Percentiles rank a stretch among this genome's conserved stretches.
phyloP scores from a whole-genome alignment of 2,113 vertebrate species.

The Indicator indicator region DNA sequence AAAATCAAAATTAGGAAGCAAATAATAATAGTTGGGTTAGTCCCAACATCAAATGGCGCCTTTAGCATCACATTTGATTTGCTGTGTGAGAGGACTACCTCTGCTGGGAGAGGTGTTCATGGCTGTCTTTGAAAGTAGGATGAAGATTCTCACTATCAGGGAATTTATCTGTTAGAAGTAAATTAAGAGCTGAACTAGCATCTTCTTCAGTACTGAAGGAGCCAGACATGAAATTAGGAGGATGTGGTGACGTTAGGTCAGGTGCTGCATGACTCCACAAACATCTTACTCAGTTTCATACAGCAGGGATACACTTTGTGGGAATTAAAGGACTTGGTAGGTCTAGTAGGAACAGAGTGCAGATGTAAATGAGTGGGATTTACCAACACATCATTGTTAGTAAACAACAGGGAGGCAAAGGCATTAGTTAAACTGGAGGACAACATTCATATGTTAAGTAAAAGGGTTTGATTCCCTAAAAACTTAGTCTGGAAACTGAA shows the following conservation, averaged over 20 bases:
- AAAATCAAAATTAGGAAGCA: constrained; percentile 32
- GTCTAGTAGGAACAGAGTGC: not conserved
- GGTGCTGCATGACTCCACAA: not conserved
- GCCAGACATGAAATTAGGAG: constrained; percentile 15
- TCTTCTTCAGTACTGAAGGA: not conserved
- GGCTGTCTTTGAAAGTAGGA: not conserved
- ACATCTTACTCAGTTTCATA: not conserved
- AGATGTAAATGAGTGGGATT: not conserved
- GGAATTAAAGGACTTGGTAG: not conserved
- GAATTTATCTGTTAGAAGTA: constrained; percentile 1
- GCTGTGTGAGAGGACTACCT: not conserved
- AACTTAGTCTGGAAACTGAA: not conserved
- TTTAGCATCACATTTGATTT: constrained; percentile 24
- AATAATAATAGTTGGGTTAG: not conserved
- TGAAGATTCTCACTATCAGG: not conserved
- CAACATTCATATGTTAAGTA: not conserved
- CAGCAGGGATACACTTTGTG: not conserved
- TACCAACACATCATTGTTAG: not conserved
- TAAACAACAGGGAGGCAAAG: not conserved
- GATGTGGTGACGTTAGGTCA: not conserved
- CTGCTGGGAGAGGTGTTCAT: not conserved
- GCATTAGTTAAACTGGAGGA: not conserved
- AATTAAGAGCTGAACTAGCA: constrained; percentile 1
- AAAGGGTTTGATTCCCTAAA: not conserved
- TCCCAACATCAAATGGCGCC: constrained; percentile 7